These are phyloP conservation scores for Siniperca undulata DNA, from an alignment of 2,797 vertebrate species.

Conservation along the genomic window DNA sequence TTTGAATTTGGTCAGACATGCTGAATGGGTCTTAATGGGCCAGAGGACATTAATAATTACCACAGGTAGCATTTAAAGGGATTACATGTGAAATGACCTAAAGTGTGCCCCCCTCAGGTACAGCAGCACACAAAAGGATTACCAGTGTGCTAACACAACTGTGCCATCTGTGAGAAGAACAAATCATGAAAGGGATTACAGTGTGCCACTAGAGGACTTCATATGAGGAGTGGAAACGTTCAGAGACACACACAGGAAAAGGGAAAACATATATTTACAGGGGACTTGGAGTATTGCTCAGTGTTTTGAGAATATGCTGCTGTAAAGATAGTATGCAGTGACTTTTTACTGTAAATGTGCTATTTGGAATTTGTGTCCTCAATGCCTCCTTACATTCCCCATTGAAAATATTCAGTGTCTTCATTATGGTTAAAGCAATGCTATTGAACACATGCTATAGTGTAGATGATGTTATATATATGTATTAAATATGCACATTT, in stretches of 20 bases:
- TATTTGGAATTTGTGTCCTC: slow-evolving; percentile 8
- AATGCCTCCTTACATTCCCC: slow-evolving; percentile 16
- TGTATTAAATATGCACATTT: slow-evolving; percentile 26
- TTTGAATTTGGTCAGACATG: slow-evolving; percentile 35
- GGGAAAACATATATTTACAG: slow-evolving; percentile 39
- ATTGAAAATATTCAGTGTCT: not conserved
- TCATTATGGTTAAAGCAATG: not conserved
- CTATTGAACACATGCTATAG: not conserved
- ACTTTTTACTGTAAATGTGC: slow-evolving; percentile 36
- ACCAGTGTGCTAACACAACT: slow-evolving; percentile 42
- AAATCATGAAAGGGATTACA: slow-evolving; percentile 68
- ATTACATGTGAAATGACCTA: slow-evolving; percentile 72
- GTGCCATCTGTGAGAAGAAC: slow-evolving; percentile 57
- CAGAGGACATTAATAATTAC: slow-evolving; percentile 67
- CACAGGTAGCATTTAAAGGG: slow-evolving; percentile 71
- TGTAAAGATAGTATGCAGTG: slow-evolving; percentile 6
- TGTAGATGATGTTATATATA: not conserved
- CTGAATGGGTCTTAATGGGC: slow-evolving; percentile 59
- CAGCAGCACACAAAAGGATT: slow-evolving; percentile 66
- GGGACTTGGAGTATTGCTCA: slow-evolving; percentile 39
- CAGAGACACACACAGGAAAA: slow-evolving; percentile 66
- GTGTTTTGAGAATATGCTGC: slow-evolving; percentile 41
- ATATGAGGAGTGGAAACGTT: slow-evolving; percentile 54
- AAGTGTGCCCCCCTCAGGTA: slow-evolving; percentile 46
- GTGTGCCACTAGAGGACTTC: slow-evolving; percentile 47